These are phyloP conservation scores for Mareca strepera DNA, from an alignment of 2,797 vertebrate species.

Conservation along the genomic window DNA sequence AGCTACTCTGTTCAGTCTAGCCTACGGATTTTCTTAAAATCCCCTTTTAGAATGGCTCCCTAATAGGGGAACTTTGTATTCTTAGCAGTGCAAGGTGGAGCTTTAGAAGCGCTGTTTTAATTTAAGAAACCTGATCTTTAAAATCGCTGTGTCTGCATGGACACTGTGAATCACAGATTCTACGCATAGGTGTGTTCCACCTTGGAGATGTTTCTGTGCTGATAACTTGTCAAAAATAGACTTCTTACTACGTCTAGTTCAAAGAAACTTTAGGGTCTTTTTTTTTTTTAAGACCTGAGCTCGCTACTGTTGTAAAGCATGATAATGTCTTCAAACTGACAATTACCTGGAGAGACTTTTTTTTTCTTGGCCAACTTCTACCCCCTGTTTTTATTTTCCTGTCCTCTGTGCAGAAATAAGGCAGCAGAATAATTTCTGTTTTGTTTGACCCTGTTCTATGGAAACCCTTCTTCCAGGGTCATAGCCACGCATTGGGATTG, in stretches of 20 bases:
- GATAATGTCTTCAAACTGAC: conserved; percentile 20
- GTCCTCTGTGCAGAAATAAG: neutral
- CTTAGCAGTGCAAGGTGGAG: neutral
- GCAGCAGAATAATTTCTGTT: neutral
- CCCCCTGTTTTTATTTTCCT: neutral
- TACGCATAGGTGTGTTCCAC: neutral
- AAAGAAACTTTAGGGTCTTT: neutral
- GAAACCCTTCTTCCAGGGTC: conserved; percentile 13
- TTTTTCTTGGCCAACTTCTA: conserved; percentile 8
- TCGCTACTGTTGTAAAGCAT: neutral
- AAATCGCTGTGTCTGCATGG: neutral
- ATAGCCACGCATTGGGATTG: neutral
- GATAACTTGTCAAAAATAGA: neutral
- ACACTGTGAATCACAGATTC: neutral
- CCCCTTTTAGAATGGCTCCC: neutral
- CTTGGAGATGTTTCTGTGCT: neutral
- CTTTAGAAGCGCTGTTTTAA: conserved; percentile 17
- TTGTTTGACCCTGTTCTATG: conserved; percentile 4
- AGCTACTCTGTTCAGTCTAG: neutral
- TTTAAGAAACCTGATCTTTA: conserved; percentile 5
- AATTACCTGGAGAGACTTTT: conserved; percentile 20
- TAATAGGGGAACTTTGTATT: neutral
- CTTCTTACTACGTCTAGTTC: neutral
- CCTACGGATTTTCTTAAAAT: neutral
- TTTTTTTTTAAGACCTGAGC: neutral